phyloP scores from a whole-genome alignment of 2,888 invertebrate genomes.

The Mesochorus sp. region DNA sequence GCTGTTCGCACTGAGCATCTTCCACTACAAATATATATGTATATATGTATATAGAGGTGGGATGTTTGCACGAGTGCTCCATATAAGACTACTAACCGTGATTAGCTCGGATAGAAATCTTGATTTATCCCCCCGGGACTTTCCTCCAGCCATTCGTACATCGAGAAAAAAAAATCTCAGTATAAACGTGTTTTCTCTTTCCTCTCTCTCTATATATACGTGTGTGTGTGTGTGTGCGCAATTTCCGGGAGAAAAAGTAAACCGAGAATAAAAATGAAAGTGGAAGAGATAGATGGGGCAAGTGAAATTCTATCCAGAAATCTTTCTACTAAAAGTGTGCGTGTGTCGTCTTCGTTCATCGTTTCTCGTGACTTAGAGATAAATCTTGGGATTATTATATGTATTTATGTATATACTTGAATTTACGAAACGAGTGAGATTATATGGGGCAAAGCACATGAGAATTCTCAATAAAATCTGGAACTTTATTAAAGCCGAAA shows the following conservation, averaged over 20 bases:
- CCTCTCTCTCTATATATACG: too few relatives aligned
- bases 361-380: slow-evolving; percentile 48
- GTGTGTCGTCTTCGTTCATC: slow-evolving; percentile 35
- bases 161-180: slow-evolving; percentile 6
- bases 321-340: slow-evolving; percentile 6
- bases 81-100: slow-evolving; percentile 61
- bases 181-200: slow-evolving; percentile 1
- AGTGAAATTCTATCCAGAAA: slow-evolving; percentile 39
- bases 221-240: background rate
- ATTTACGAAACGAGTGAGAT: slow-evolving; percentile 22
- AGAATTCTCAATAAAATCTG: slow-evolving; percentile 28
- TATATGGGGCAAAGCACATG: slow-evolving; percentile 28
- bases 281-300: slow-evolving; percentile 27
- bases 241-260: slow-evolving; percentile 15
- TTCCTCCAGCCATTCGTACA: slow-evolving; percentile 32
- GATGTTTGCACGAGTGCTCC: background rate
- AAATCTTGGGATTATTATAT: slow-evolving; percentile 45
- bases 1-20: too few relatives aligned
- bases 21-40: background rate
- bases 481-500: slow-evolving; percentile 4
- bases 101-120: slow-evolving; percentile 73
- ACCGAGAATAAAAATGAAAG: slow-evolving; percentile 9
- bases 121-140: slow-evolving; percentile 68
- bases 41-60: background rate
- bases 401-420: background rate